phyloP scores from a whole-genome alignment of 35 echinoderm and acorn worm species.

The Apostichopus californicus region DNA sequence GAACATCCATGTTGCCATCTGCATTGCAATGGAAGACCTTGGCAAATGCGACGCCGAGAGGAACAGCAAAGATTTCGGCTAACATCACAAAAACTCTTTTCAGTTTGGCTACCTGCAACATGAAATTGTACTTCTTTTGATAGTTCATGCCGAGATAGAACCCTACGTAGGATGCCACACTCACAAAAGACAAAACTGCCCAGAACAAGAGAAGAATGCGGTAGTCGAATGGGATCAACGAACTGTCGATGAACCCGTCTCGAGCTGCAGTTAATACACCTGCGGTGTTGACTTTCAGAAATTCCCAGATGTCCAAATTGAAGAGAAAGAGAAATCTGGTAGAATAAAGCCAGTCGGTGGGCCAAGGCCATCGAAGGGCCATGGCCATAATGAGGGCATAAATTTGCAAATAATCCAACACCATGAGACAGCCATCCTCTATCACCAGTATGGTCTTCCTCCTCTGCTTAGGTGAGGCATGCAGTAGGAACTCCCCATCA shows the following conservation, averaged over 20 bases:
- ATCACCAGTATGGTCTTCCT: slow-evolving; percentile 77
- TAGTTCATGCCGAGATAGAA: slow-evolving; percentile 90
- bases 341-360: slow-evolving; percentile 72
- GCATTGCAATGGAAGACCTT: slow-evolving; percentile 85
- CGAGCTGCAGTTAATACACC: slow-evolving; percentile 69
- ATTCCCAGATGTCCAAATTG: slow-evolving; percentile 97
- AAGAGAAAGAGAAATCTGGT: slow-evolving; percentile 74
- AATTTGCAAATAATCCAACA: slow-evolving; percentile 88
- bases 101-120: slow-evolving; percentile 77
- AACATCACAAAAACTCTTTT: slow-evolving; percentile 77
- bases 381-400: slow-evolving; percentile 86
- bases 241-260: slow-evolving; percentile 80
- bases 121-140: slow-evolving; percentile 86
- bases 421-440: slow-evolving; percentile 71
- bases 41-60: slow-evolving; percentile 83
- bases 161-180: slow-evolving; percentile 58
- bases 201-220: slow-evolving; percentile 78
- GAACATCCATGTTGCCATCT: slow-evolving; percentile 90
- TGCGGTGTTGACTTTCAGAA: slow-evolving; percentile 79
- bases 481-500: slow-evolving; percentile 70
- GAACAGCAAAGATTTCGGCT: slow-evolving; percentile 74
- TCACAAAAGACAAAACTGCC: slow-evolving; percentile 70
- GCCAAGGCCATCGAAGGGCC: slow-evolving; percentile 90
- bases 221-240: slow-evolving; percentile 72
- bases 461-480: slow-evolving; percentile 74